phyloP scores from a whole-genome alignment of 2,797 vertebrate genomes.

The Epinephelus coioides region DNA sequence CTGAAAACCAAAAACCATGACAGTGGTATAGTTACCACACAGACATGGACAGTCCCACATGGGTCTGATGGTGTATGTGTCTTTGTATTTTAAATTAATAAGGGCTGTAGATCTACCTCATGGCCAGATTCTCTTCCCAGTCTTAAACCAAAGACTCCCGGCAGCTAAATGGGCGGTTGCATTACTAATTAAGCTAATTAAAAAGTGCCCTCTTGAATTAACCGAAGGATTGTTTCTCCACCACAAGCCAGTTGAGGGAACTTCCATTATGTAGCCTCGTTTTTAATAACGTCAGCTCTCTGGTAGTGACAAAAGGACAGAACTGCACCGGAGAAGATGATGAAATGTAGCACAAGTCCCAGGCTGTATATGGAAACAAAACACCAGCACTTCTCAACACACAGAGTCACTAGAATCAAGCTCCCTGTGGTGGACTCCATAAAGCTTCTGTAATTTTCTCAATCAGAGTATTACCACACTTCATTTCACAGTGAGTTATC shows the following conservation, averaged over 20 bases:
- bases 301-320: neutral
- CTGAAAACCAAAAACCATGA: neutral
- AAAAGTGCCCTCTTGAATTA: constrained; percentile 34
- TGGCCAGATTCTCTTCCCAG: constrained; percentile 2
- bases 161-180: constrained; percentile 10
- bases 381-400: neutral
- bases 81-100: constrained; percentile 7
- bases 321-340: neutral
- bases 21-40: neutral
- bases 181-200: constrained; percentile 58
- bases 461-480: neutral
- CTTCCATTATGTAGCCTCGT: neutral
- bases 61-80: neutral
- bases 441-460: neutral
- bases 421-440: neutral
- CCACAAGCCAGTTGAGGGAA: neutral
- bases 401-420: neutral
- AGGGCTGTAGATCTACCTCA: neutral
- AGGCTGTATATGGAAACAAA: neutral
- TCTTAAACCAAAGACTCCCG: constrained; percentile 26
- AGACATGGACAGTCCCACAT: neutral
- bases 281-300: neutral
- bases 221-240: constrained; percentile 13
- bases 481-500: neutral
- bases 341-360: constrained; percentile 2